Conservation (phyloP, 2,888 invertebrate genomes). For the Temnothorax unifasciatus region DNA sequence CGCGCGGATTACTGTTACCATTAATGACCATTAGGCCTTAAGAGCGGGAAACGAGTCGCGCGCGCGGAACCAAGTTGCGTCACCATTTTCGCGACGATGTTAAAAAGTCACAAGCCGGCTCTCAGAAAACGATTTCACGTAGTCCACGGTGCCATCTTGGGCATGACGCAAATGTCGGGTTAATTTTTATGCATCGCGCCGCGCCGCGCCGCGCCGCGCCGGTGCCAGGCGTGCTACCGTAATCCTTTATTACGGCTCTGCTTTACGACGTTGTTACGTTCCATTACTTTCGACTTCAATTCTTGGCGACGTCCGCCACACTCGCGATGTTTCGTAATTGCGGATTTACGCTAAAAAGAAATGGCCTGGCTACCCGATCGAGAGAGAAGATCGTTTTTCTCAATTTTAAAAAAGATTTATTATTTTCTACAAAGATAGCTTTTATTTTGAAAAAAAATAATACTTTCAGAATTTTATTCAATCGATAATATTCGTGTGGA, state of each 20-base stretch:
- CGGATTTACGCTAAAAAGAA: neutral
- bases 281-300: conserved; percentile 22
- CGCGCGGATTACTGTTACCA: conserved; percentile 60
- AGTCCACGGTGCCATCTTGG: conserved; percentile 13
- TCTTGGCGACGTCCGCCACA: conserved; percentile 26
- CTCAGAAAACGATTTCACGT: neutral
- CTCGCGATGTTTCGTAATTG: neutral
- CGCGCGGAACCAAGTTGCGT: conserved; percentile 54
- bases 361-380: neutral
- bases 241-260: conserved; percentile 30
- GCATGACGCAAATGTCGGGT: neutral
- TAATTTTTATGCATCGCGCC: neutral
- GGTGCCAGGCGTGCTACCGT: conserved; percentile 3
- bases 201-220: neutral
- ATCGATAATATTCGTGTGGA: neutral
- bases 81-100: neutral
- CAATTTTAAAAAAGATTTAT: neutral
- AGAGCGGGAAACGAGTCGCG: conserved; percentile 52
- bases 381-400: neutral
- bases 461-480: neutral
- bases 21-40: conserved; percentile 62
- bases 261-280: conserved; percentile 35
- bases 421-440: neutral
- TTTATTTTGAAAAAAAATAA: neutral
- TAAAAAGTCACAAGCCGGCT: neutral